These are phyloP conservation scores for Campylomormyrus tamandua DNA, from an alignment of 2,113 vertebrate genomes.

Conservation along the genomic window DNA sequence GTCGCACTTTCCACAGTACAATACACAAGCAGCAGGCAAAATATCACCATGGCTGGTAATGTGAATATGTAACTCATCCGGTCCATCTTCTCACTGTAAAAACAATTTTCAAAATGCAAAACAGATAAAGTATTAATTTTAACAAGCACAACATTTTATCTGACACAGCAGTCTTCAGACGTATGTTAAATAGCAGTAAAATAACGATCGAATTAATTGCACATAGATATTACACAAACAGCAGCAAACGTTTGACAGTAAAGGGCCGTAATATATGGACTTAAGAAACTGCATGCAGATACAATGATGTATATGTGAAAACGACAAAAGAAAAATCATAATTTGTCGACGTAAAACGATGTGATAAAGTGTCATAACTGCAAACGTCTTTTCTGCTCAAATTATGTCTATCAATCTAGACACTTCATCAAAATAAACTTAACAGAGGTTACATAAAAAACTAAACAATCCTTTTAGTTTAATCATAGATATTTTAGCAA, in stretches of 20 bases:
- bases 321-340: neutral
- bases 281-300: neutral
- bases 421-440: neutral
- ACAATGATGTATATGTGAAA: neutral
- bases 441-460: neutral
- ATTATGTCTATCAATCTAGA: neutral
- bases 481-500: neutral
- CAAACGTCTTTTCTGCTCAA: neutral
- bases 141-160: neutral
- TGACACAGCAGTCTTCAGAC: neutral
- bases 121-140: neutral
- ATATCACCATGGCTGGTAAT: constrained; percentile 37
- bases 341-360: neutral
- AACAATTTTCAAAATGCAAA: neutral
- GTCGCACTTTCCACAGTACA: constrained; percentile 54
- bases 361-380: neutral
- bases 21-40: constrained; percentile 57
- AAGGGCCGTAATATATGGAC: neutral
- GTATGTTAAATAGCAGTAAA: neutral
- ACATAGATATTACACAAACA: neutral
- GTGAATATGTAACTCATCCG: neutral
- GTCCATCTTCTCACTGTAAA: constrained; percentile 13
- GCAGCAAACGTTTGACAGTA: neutral
- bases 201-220: neutral
- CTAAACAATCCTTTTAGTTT: neutral